Conservation (phyloP, 2,113 vertebrate genomes). For the Vicugna pacos region DNA sequence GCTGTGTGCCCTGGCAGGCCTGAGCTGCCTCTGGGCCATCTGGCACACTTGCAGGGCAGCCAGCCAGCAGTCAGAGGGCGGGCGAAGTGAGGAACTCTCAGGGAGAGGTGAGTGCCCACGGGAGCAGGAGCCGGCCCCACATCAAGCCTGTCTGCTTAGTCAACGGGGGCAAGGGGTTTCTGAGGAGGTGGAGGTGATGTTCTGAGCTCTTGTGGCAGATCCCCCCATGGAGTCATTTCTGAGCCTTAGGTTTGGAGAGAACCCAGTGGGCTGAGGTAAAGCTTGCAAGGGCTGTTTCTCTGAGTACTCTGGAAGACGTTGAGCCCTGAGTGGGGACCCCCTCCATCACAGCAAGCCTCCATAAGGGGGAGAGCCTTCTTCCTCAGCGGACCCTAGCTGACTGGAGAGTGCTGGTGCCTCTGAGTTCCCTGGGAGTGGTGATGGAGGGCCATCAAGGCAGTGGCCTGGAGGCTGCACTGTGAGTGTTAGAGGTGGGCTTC, state of each 20-base stretch:
- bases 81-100: neutral
- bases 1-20: neutral
- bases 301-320: neutral
- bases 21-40: neutral
- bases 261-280: neutral
- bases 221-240: neutral
- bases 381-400: neutral
- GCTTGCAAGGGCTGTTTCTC: neutral
- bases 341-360: neutral
- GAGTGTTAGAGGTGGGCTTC: neutral
- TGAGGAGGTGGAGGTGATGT: conserved; percentile 35
- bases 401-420: neutral
- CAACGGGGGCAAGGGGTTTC: neutral
- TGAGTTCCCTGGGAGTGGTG: neutral
- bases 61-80: neutral
- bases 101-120: neutral
- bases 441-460: neutral
- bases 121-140: neutral
- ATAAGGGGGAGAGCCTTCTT: neutral
- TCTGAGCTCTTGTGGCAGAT: neutral
- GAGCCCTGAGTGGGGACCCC: neutral
- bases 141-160: neutral
- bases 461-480: neutral
- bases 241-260: conserved; percentile 8
- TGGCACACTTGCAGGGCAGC: neutral